Percentiles rank a stretch among this genome's conserved stretches.
These are phyloP conservation scores for Lophotis ruficrista DNA, from an alignment of 2,113 vertebrate species.

Conservation along the genomic window DNA sequence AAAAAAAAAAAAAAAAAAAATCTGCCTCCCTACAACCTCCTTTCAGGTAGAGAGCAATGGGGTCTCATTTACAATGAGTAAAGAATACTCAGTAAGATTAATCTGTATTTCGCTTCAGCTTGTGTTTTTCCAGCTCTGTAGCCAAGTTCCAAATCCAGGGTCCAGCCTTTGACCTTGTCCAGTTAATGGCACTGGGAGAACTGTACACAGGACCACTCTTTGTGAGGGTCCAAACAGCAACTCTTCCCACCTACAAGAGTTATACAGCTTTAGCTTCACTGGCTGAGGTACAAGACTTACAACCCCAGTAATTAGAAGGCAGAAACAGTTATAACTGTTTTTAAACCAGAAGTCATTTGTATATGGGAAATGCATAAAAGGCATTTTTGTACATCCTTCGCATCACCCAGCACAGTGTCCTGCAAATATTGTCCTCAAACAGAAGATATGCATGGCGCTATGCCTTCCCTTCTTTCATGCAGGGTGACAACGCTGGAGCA, in stretches of 20 bases:
- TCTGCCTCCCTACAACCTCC: too few species aligned
- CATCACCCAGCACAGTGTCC: neutral
- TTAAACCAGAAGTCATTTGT: neutral
- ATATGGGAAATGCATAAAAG: neutral
- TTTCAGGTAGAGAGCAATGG: too few species aligned
- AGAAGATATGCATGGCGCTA: neutral
- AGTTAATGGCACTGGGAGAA: neutral
- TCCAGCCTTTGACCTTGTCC: neutral
- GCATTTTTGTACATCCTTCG: neutral
- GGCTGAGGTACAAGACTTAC: neutral
- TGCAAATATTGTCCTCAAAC: neutral
- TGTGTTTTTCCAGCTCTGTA: neutral
- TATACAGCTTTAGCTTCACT: neutral
- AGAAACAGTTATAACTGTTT: neutral
- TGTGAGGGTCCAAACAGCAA: neutral
- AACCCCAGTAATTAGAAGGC: neutral
- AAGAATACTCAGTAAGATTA: neutral
- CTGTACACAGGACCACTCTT: neutral
- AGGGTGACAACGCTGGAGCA: neutral
- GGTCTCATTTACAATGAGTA: too few species aligned
- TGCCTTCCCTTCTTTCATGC: accelerated
- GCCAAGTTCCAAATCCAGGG: neutral
- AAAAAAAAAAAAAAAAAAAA: too few species aligned
- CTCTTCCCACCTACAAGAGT: neutral
- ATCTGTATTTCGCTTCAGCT: neutral